Evolutionary conservation across 2,797 vertebrate species (phyloP), one percentile per base, ranked within the genome.

Genomic region (Falco cherrug): DNA sequence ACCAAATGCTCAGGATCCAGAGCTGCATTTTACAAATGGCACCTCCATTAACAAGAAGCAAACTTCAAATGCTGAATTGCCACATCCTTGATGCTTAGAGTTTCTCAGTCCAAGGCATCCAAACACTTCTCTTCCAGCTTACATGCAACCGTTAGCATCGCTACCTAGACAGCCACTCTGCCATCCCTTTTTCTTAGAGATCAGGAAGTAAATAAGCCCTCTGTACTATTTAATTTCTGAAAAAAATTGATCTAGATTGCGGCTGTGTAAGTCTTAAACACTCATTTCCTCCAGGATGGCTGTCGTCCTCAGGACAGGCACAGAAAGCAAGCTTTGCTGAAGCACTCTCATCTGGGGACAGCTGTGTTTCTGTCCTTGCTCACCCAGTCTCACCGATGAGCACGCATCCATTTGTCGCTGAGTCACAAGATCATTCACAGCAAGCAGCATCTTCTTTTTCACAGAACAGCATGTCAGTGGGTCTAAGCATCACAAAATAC

Each of bases 371-470:
- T 85, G 47, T 69, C 65, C 82, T 63, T 35, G 24, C 37, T 94
- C 73, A 60, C 29, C 79, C n/a, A 1, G 0, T 35, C 76, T 74
- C 70, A 45, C 48, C 50, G 53, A n/a, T 1, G 1, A 33, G 41
- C 35, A 43, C 0, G 0, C 11, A 11, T 33, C 24, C 11, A 3
- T 51, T 88, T 70, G 20, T 43, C 1, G 2, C 60, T 11, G 21
- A 74, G 22, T n/a, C 45, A 76, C 37, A 47, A 56, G 48, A 48
- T 43, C 51, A 56, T 20, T 12, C 51, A 26, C 26, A 67, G 29
- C 5, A 39, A 76, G 20, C 0, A 0, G 9, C 2, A 0, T 41
- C 16, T 39, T 76, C 22, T 28, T 71, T 48, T 11, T 14, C 8
- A 1, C 64, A 70, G 54, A 45, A 25, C 10, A 79, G 31, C 28